Percentiles rank a stretch among this genome's conserved stretches.
Evolutionary conservation across 2,797 vertebrate species (phyloP).

Genomic region (Etheostoma perlongum): DNA sequence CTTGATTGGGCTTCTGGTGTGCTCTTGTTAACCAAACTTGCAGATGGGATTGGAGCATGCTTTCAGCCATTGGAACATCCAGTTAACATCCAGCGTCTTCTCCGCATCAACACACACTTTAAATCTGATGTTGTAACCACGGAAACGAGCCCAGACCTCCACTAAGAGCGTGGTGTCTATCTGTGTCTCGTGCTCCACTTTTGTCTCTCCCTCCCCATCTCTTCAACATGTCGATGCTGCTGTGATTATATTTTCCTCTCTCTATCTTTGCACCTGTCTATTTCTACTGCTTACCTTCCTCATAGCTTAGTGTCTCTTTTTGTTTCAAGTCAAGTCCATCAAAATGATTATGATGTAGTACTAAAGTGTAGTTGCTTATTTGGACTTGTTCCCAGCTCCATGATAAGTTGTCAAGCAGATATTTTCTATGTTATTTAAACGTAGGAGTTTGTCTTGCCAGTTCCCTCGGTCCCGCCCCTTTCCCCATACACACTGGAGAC

Average conservation of each 20-base stretch:
- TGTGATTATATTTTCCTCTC: neutral
- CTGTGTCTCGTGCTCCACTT: slow-evolving; percentile 31
- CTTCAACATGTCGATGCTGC: slow-evolving; percentile 18
- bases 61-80: slow-evolving; percentile 14
- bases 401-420: too few species aligned
- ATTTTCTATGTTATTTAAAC: too few species aligned
- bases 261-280: neutral
- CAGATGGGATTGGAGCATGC: neutral
- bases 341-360: too few species aligned
- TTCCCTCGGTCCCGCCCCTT: too few species aligned
- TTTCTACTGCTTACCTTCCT: neutral
- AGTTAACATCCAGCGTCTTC: slow-evolving; percentile 11
- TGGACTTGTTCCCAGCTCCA: too few species aligned
- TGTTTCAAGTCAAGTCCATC: too few species aligned
- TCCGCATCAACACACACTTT: slow-evolving; percentile 37
- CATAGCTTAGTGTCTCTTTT: neutral
- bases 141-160: slow-evolving; percentile 69
- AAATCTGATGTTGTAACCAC: slow-evolving; percentile 77
- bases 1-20: neutral
- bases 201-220: slow-evolving; percentile 8
- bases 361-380: too few species aligned
- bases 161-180: slow-evolving; percentile 13
- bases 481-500: too few species aligned
- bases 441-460: too few species aligned
- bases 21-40: slow-evolving; percentile 3